These are phyloP conservation scores for Caenorhabditis elegans DNA, from an alignment of 1,140 invertebrate genomes.

Conservation along the genomic window WBcel235 BX284606.5:14952501-14953000, in stretches of 20 bases:
- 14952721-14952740: slow-evolving; percentile 3
- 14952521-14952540: neutral
- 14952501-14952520: slow-evolving; percentile 27
- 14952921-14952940: neutral
- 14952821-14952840: slow-evolving; percentile 22
- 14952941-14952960: neutral
- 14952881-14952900: slow-evolving; percentile 33
- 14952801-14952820: slow-evolving; percentile 39
- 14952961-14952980: neutral
- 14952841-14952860: neutral
- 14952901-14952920: slow-evolving; percentile 32
- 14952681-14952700: neutral
- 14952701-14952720: neutral
- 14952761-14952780: neutral
- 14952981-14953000: neutral
- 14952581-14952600: neutral
- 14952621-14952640: slow-evolving; percentile 14
- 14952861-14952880: neutral
- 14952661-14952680: slow-evolving; percentile 12
- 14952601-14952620: slow-evolving; percentile 28
- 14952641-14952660: slow-evolving; percentile 22
- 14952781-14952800: neutral
- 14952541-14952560: no score
- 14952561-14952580: neutral
- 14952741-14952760: slow-evolving; percentile 34